A percentile compares a stretch with the other conserved stretches of the same genome.
These are phyloP conservation scores for Campopleginae sp. DNA, from an alignment of 2,888 invertebrate species.

Conservation along the genomic window DNA sequence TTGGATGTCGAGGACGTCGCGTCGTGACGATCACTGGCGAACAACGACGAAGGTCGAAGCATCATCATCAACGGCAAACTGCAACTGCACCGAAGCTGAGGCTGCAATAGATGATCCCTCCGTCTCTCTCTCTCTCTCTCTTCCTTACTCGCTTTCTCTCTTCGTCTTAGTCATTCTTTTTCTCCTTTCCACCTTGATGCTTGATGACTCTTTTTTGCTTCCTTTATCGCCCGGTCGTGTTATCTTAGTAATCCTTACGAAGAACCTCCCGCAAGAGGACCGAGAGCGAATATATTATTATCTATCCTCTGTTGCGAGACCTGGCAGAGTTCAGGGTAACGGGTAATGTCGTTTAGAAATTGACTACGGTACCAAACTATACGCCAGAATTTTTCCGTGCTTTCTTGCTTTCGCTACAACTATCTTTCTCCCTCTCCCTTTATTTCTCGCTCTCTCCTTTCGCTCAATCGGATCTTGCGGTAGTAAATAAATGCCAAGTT, in stretches of 20 bases:
- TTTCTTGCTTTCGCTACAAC: constrained; percentile 13
- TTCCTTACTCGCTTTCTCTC: neutral
- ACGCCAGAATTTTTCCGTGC: constrained; percentile 3
- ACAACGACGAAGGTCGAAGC: constrained; percentile 63
- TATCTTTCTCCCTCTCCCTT: neutral
- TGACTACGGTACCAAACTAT: constrained; percentile 61
- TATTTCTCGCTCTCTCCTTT: neutral
- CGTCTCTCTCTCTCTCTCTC: constrained; percentile 7
- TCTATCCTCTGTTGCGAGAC: constrained; percentile 44
- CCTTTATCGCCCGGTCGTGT: constrained; percentile 1
- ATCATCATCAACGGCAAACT: constrained; percentile 60
- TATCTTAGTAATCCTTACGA: constrained; percentile 40
- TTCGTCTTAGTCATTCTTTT: constrained; percentile 10
- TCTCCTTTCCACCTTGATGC: neutral
- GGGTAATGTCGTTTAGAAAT: constrained; percentile 66
- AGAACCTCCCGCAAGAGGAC: constrained; percentile 37
- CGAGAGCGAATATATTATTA: constrained; percentile 62
- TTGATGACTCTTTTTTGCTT: neutral
- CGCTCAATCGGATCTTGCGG: constrained; percentile 50
- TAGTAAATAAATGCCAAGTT: constrained; percentile 38
- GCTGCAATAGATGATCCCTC: constrained; percentile 24
- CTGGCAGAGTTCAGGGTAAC: constrained; percentile 64
- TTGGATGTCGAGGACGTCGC: constrained; percentile 50
- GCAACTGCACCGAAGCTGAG: constrained; percentile 27
- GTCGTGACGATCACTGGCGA: constrained; percentile 60